A percentile compares a stretch with the other conserved stretches of the same genome.
Conservation (phyloP, 2,888 invertebrate genomes). For the Rhagonycha fulva region DNA sequence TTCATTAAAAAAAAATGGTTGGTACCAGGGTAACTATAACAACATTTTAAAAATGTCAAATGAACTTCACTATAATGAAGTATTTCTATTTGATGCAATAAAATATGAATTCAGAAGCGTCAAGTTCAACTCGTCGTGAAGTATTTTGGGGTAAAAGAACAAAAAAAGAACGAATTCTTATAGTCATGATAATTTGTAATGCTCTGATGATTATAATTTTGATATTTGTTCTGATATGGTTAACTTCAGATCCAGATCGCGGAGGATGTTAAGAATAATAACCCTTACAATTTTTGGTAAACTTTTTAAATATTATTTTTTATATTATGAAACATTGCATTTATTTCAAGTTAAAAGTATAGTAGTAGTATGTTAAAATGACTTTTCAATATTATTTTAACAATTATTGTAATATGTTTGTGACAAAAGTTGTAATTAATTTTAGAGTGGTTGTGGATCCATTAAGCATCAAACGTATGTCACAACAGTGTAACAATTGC, state of each 20-base stretch:
- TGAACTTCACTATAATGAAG: neutral
- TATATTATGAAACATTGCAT: too few relatives aligned
- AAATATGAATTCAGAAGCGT: neutral
- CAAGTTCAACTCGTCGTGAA: neutral
- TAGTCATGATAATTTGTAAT: neutral
- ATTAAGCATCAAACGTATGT: constrained; percentile 31
- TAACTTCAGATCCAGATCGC: neutral
- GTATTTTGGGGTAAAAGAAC: constrained; percentile 2
- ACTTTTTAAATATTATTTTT: neutral
- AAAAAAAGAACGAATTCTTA: constrained; percentile 6
- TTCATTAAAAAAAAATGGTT: neutral
- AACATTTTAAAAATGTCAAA: neutral
- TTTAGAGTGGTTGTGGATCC: constrained; percentile 19
- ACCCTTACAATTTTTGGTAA: neutral
- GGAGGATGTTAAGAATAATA: neutral
- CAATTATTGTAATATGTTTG: neutral
- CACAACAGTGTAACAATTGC: constrained; percentile 39
- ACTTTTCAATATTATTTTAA: neutral
- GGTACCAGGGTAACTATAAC: neutral
- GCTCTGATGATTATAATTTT: neutral
- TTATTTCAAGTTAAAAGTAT: neutral
- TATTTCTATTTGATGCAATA: neutral
- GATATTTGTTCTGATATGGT: neutral
- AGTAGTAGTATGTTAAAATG: neutral
- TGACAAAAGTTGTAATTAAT: constrained; percentile 39